Conservation (phyloP, 2,888 invertebrate species). For the Endotricha flammealis region DNA sequence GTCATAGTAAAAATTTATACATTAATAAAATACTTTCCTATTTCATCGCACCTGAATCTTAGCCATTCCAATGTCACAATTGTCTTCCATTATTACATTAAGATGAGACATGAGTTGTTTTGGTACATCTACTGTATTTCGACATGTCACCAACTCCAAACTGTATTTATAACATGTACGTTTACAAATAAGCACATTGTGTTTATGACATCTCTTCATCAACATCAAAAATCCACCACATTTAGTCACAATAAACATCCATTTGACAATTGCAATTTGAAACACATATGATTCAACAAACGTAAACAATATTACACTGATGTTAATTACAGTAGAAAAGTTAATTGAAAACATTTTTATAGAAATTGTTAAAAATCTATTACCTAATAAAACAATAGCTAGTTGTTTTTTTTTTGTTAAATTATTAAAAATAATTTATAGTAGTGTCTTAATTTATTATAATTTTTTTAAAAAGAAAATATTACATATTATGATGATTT, state of each 20-base stretch:
- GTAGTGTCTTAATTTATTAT: too few relatives aligned
- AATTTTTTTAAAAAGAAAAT: too few relatives aligned
- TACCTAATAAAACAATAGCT: too few relatives aligned
- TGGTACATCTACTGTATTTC: constrained; percentile 15
- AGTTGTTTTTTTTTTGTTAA: too few relatives aligned
- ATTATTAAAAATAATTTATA: too few relatives aligned
- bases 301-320: constrained; percentile 36
- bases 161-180: constrained; percentile 35
- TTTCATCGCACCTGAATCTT: too few relatives aligned
- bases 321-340: constrained; percentile 28
- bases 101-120: constrained; percentile 36
- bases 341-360: constrained; percentile 26
- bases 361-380: too few relatives aligned
- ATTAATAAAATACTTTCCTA: too few relatives aligned
- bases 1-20: too few relatives aligned
- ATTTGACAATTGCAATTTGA: constrained; percentile 43
- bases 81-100: constrained; percentile 35
- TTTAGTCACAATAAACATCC: constrained; percentile 42
- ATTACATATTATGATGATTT: too few relatives aligned
- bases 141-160: constrained; percentile 37
- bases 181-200: constrained; percentile 14
- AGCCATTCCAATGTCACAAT: constrained; percentile 15
- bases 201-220: constrained; percentile 11
- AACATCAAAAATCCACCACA: constrained; percentile 29
- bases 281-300: constrained; percentile 45